These are phyloP conservation scores for Andrena bicolor DNA, from an alignment of 2,888 invertebrate species.

Conservation along the genomic window DNA sequence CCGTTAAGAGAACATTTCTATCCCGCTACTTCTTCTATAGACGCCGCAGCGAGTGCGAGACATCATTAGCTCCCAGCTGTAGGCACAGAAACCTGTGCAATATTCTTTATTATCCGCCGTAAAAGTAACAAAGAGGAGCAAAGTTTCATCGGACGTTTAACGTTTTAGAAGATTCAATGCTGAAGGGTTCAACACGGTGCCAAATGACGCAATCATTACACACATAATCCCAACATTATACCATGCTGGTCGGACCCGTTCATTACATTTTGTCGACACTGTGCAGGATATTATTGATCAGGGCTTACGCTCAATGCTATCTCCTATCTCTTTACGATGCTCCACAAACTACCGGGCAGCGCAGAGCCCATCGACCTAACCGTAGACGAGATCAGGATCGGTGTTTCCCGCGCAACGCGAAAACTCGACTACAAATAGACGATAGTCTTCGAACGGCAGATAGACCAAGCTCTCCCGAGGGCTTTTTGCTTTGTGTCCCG, in stretches of 20 bases:
- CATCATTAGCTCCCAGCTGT: no score
- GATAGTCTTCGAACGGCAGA: conserved; percentile 61
- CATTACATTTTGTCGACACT: conserved; percentile 32
- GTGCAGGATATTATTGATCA: conserved; percentile 37
- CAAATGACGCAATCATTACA: no score
- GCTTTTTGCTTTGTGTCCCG: conserved; percentile 72
- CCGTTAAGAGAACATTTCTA: no score
- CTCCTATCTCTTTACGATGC: conserved; percentile 28
- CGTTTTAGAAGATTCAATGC: neutral
- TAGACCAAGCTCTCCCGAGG: conserved; percentile 60
- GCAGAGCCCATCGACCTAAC: conserved; percentile 19
- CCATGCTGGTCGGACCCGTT: neutral
- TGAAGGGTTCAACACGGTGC: neutral
- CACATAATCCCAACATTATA: neutral
- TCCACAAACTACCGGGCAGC: conserved; percentile 37
- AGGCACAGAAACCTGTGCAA: no score
- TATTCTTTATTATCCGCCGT: no score
- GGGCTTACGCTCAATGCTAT: neutral
- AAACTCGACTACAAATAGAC: conserved; percentile 64
- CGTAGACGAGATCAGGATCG: conserved; percentile 48
- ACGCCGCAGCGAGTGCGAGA: no score
- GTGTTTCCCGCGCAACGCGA: conserved; percentile 55
- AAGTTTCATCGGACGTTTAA: no score
- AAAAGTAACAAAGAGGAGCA: no score
- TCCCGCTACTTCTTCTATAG: no score